phyloP scores from a whole-genome alignment of 2,113 vertebrate genomes.

The Nymphicus hollandicus region DNA sequence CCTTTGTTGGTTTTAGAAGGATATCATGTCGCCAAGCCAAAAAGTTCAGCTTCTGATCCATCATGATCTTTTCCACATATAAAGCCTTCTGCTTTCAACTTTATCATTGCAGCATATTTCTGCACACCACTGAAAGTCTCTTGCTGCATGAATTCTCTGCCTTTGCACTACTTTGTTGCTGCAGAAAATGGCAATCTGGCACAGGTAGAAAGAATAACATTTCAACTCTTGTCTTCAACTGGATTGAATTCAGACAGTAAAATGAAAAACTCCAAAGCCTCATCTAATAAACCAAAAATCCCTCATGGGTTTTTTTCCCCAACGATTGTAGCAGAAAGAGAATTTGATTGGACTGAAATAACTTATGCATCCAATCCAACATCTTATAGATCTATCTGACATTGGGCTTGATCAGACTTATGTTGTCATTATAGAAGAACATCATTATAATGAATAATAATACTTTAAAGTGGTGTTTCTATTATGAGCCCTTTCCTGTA shows the following conservation, averaged over 20 bases:
- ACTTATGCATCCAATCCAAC: not conserved
- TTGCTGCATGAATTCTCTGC: not conserved
- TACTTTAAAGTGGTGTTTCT: not conserved
- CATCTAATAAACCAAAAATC: not conserved
- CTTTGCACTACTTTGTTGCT: not conserved
- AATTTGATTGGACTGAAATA: not conserved
- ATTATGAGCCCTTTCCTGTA: not conserved
- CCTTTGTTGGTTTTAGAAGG: constrained; percentile 22
- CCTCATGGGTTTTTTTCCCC: fast-evolving
- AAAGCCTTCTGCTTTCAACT: not conserved
- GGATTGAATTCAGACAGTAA: not conserved
- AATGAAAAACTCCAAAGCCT: not conserved
- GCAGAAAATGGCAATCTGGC: not conserved
- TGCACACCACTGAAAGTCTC: not conserved
- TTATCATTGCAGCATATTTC: not conserved
- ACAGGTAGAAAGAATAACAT: not conserved
- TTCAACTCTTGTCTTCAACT: not conserved
- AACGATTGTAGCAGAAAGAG: not conserved
- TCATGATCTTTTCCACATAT: not conserved
- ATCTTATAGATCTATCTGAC: not conserved
- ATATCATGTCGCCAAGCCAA: not conserved
- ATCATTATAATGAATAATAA: not conserved
- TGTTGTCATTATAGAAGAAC: not conserved
- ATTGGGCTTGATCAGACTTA: not conserved
- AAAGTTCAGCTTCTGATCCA: not conserved